Base-by-base conservation (phyloP, 2,113 vertebrate genomes). In the Lethenteron camtschaticum region DNA sequence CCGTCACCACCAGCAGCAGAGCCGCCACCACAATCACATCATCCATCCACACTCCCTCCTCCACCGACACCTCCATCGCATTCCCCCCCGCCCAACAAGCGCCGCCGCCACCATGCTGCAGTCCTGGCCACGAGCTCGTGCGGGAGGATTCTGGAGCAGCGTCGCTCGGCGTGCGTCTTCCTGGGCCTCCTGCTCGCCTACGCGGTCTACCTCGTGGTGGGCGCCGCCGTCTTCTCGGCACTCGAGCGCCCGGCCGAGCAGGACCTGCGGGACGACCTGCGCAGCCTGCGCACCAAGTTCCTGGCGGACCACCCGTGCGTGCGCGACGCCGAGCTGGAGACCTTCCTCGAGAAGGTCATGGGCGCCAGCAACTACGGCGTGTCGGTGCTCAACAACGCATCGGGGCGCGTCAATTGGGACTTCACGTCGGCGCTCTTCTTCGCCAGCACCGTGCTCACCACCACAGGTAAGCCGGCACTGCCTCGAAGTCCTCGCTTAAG, bases 371-470 rank as follows among this genome's bases (percentile, higher is more conserved):
- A 83, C 72, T 83, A 84, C 79, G 86, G 87, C 9, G 83, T 85
- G 10, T 79, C 83, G 0, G 76, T 77, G 1, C 77, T 85, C 8
- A 57, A 70, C 9, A 88, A 90, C 76, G 10, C 76, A 8, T 79
- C 85, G 1, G 68, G 56, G 1, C 12, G 68, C 6, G 80, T 77
- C 9, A 84, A 83, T 79, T 89, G 89, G 81, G 79, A 90, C 78
- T 78, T 83, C 2, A 85, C 85, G 10, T 87, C 88, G 2, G 79
- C 89, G 70, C 85, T 94, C 75, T 86, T 85, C 73, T 94, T 90
- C 75, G 80, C 86, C 76, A 87, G 85, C 82, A 89, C 89, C 1
- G 76, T 94, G 75, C 80, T 94, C 74, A 94, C 87, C 68, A 94
- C 89, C 10, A 85, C 90, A 55, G 89, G 89, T 91, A 77, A 80